Percentiles rank a stretch among this genome's conserved stretches.
phyloP scores from a whole-genome alignment of 2,888 invertebrate species.

The Zhengitettix transpicula region DNA sequence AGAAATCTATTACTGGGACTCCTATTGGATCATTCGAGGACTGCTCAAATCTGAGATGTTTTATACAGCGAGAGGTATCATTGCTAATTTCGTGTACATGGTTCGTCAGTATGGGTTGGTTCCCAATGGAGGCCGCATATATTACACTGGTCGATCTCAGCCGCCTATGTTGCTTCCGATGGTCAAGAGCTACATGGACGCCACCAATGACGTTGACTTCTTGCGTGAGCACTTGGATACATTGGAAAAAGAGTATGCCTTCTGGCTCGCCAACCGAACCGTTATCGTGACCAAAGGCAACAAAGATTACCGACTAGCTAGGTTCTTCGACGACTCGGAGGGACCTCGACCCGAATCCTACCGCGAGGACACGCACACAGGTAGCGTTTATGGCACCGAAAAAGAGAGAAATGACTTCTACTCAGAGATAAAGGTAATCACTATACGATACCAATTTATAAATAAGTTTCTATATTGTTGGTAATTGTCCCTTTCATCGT shows the following conservation, averaged over 20 bases:
- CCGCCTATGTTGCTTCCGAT: constrained; percentile 54
- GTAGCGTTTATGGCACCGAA: constrained; percentile 20
- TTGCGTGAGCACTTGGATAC: constrained; percentile 35
- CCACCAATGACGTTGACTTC: constrained; percentile 46
- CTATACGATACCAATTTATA: too few species aligned
- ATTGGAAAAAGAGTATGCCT: constrained; percentile 44
- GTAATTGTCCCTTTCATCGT: too few species aligned
- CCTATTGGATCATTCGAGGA: constrained; percentile 73
- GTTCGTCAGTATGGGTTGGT: constrained; percentile 50
- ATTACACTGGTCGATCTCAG: constrained; percentile 54
- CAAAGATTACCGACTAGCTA: constrained; percentile 34
- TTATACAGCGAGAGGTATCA: constrained; percentile 52
- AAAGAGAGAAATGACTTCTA: constrained; percentile 36
- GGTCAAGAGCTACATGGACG: constrained; percentile 47
- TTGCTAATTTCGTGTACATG: constrained; percentile 55
- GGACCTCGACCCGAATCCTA: constrained; percentile 61
- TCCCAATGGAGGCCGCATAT: constrained; percentile 70
- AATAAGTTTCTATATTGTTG: too few species aligned
- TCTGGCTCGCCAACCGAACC: constrained; percentile 42
- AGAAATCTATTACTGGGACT: constrained; percentile 75
- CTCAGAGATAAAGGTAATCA: constrained; percentile 41
- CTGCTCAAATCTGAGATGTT: constrained; percentile 60
- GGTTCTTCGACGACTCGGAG: constrained; percentile 37
- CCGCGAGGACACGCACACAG: constrained; percentile 24
- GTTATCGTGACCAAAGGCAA: constrained; percentile 32